phyloP scores from a whole-genome alignment of 2,888 invertebrate genomes.

The Pimpla rufipes region DNA sequence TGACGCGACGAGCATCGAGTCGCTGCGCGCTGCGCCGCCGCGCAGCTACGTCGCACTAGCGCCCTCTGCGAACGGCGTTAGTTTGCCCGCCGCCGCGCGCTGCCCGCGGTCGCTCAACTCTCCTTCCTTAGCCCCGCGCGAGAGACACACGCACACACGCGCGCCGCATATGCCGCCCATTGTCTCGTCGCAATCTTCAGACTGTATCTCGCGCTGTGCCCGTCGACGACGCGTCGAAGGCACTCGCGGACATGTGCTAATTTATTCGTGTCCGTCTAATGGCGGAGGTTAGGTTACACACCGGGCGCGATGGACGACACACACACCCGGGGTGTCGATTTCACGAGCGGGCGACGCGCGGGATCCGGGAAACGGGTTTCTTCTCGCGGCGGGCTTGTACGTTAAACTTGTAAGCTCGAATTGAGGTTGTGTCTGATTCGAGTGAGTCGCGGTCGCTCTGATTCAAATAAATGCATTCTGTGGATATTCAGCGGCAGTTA shows the following conservation, averaged over 20 bases:
- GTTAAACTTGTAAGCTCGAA: too few relatives aligned
- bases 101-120: constrained; percentile 19
- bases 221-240: background rate
- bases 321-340: background rate
- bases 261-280: background rate
- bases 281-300: background rate
- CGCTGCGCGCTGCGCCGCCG: background rate
- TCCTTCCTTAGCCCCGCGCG: constrained; percentile 3
- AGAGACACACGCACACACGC: background rate
- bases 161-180: constrained; percentile 1
- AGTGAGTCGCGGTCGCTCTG: too few relatives aligned
- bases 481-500: too few relatives aligned
- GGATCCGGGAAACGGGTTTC: background rate
- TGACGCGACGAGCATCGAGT: constrained; percentile 38
- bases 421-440: too few relatives aligned
- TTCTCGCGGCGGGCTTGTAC: background rate
- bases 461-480: too few relatives aligned
- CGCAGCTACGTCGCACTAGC: constrained; percentile 9
- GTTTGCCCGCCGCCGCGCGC: background rate
- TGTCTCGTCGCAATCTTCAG: constrained; percentile 21
- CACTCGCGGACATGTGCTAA: background rate
- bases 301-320: background rate
- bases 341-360: background rate
- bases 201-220: constrained; percentile 1
- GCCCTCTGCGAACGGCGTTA: constrained; percentile 6